Base-by-base conservation (phyloP, 2,888 invertebrate species). In the Hedychridium roseum region DNA sequence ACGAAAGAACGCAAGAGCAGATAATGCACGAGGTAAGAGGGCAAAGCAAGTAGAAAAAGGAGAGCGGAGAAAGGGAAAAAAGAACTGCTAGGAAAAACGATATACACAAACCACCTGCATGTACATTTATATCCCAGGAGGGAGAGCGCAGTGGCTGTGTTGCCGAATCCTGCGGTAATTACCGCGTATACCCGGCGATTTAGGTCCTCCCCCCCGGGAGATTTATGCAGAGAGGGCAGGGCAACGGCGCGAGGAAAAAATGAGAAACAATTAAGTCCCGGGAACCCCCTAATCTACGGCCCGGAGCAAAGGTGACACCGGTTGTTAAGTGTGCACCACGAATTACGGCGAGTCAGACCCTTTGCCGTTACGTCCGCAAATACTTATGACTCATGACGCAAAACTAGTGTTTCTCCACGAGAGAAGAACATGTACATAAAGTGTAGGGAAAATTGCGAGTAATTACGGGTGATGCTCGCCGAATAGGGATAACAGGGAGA, bases 161-260 rank as follows among this genome's bases (percentile, higher is more conserved):
- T 55, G 34, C 37, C 46, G 49, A 64, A 56, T 54, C 41, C 49
- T 60, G 40, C 20, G 53, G 48, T 63, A 63, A 62, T 63, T 63
- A 56, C 53, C 39, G 43, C 41, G 54, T 52, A 63, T 44, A 36
- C 35, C 32, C 31, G 39, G 47, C 58, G 60, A 63, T 60, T 60
- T 54, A 60, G 47, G 42, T 47, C 43, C 42, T 36, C 37, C 46
- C n/a, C n/a, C 38, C 34, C 21, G 37, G 36, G 40, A 48, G 43
- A 58, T 62, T 56, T 56, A 31, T 35, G 46, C 46, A 41, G 45
- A 15, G 32, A 4, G 17, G 17, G 15, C n/a, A n/a, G 16, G 11
- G 26, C 30, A 15, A 43, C 16, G 20, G 27, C 18, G 18, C 30
- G 15, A 26, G 21, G 34, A 11, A 5, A 9, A 32, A 31, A 44